Evolutionary conservation across 2,888 invertebrate species (phyloP).

Genomic region (Vesta saturnalis): DNA sequence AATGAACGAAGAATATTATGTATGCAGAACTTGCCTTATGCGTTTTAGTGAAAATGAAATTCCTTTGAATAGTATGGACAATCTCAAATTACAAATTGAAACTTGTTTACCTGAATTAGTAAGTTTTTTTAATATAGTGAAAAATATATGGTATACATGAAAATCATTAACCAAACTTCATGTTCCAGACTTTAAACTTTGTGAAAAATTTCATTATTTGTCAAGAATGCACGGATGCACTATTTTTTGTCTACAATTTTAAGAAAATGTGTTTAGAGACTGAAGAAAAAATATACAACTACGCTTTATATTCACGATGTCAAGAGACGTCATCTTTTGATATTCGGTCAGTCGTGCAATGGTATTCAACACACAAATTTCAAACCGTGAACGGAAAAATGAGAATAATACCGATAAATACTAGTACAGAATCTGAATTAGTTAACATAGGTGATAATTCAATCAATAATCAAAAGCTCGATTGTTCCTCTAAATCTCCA

Average conservation of each 20-base stretch:
- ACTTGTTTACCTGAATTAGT: background rate
- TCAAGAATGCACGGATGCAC: background rate
- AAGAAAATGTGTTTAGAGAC: conserved; percentile 8
- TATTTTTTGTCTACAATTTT: background rate
- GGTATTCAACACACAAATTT: background rate
- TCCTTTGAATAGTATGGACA: background rate
- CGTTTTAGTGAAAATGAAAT: background rate
- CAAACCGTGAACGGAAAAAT: no score
- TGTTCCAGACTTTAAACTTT: background rate
- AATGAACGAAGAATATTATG: background rate
- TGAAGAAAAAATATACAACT: conserved; percentile 4
- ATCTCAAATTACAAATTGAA: background rate
- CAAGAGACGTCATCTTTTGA: background rate
- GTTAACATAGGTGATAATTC: background rate
- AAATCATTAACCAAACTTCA: no score
- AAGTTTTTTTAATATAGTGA: no score
- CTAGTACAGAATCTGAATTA: background rate
- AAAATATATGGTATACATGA: no score
- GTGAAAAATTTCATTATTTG: background rate
- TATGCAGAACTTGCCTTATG: background rate
- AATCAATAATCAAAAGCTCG: background rate
- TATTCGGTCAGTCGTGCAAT: background rate
- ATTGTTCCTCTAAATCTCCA: no score
- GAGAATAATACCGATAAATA: no score
- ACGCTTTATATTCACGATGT: background rate